Evolutionary conservation across 2,113 vertebrate genomes (phyloP).

Genomic region (Boleophthalmus pectinirostris): DNA sequence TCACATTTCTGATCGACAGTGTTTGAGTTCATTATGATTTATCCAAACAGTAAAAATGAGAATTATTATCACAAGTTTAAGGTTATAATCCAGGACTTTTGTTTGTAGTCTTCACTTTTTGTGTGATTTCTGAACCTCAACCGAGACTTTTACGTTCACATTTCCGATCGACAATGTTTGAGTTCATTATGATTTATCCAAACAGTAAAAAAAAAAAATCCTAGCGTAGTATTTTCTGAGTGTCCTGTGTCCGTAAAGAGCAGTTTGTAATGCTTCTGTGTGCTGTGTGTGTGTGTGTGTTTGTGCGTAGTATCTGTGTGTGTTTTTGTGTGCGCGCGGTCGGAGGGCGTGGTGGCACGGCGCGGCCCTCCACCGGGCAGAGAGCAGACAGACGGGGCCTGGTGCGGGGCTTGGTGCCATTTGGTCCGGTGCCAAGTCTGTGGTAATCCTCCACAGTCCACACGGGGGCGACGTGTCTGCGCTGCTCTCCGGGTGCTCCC

Average conservation of each 20-base stretch:
- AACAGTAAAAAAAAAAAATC: not conserved
- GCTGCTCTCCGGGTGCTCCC: not conserved
- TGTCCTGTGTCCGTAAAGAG: not conserved
- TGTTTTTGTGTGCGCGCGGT: too few species aligned
- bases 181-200: not conserved
- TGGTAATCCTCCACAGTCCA: conserved; percentile 18
- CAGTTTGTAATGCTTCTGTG: not conserved
- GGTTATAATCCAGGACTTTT: not conserved
- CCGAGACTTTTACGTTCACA: not conserved
- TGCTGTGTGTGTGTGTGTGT: not conserved
- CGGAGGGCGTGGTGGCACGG: conserved; percentile 1
- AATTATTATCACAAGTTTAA: too few species aligned
- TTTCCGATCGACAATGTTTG: not conserved
- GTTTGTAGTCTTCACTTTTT: not conserved
- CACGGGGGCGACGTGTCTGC: conserved; percentile 37
- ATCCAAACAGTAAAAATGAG: not conserved
- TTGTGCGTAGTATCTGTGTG: too few species aligned
- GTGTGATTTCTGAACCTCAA: not conserved
- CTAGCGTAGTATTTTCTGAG: not conserved
- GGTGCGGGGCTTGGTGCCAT: not conserved
- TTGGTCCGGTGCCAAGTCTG: conserved; percentile 6
- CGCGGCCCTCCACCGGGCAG: not conserved
- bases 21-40: not conserved
- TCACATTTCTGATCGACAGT: not conserved
- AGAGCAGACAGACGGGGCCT: not conserved